Evolutionary conservation across 2,797 vertebrate species (phyloP).

Genomic region (Selene dorsalis): DNA sequence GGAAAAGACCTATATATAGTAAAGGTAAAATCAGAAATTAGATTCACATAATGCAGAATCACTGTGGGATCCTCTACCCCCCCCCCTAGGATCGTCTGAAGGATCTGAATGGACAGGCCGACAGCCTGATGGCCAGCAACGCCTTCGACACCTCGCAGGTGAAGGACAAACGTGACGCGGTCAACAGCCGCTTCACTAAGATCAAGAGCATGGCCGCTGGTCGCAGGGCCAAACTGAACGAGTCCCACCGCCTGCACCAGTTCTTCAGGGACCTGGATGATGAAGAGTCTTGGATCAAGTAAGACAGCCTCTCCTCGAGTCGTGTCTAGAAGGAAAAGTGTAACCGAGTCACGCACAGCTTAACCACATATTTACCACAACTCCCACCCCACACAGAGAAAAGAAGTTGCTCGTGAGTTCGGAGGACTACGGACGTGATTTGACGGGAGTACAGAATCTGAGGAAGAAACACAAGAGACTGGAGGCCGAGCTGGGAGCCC

Average conservation of each 20-base stretch:
- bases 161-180: slow-evolving; percentile 94
- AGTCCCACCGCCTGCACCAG: slow-evolving; percentile 98
- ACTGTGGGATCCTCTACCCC: background rate
- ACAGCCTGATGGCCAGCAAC: slow-evolving; percentile 96
- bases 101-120: slow-evolving; percentile 96
- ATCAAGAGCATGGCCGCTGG: slow-evolving; percentile 94
- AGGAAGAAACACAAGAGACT: slow-evolving; percentile 98
- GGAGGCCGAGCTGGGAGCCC: slow-evolving; percentile 96
- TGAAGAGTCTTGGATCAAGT: slow-evolving; percentile 99
- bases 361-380: background rate
- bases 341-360: background rate
- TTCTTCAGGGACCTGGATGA: slow-evolving; percentile 99
- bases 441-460: slow-evolving; percentile 98
- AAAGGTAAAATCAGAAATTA: background rate
- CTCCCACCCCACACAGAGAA: slow-evolving; percentile 83
- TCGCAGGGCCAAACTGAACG: slow-evolving; percentile 91
- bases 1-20: too few species aligned
- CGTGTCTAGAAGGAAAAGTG: background rate
- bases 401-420: slow-evolving; percentile 98
- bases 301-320: slow-evolving; percentile 50
- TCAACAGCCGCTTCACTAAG: slow-evolving; percentile 93
- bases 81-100: slow-evolving; percentile 92
- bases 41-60: background rate
- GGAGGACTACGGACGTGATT: slow-evolving; percentile 97
- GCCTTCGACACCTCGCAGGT: slow-evolving; percentile 97